Evolutionary conservation across 2,888 invertebrate species (phyloP).

Genomic region (Eustalomyia histrio): DNA sequence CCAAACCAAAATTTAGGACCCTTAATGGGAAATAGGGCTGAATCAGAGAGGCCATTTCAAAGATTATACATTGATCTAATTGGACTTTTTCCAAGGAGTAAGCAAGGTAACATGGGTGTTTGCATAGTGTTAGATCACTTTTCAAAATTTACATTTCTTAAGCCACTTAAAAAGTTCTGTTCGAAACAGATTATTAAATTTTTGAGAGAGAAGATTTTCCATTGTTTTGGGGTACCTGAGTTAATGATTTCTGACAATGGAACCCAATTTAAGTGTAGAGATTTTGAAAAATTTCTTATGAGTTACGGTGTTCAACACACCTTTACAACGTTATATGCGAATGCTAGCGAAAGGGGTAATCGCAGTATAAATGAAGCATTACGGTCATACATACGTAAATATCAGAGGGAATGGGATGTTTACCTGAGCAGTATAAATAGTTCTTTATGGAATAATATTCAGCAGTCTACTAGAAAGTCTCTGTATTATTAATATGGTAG

Average conservation of each 20-base stretch:
- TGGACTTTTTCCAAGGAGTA: slow-evolving; percentile 55
- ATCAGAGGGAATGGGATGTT: slow-evolving; percentile 37
- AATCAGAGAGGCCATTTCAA: slow-evolving; percentile 46
- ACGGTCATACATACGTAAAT: background rate
- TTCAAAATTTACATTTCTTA: slow-evolving; percentile 50
- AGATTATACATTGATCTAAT: slow-evolving; percentile 21
- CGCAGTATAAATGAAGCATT: background rate
- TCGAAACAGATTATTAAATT: slow-evolving; percentile 28
- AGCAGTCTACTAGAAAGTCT: too few species aligned
- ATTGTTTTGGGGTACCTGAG: slow-evolving; percentile 68
- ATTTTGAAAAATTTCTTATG: slow-evolving; percentile 42
- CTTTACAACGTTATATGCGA: slow-evolving; percentile 68
- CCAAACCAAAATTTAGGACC: slow-evolving; percentile 44
- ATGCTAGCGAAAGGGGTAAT: slow-evolving; percentile 47
- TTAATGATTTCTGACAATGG: slow-evolving; percentile 68
- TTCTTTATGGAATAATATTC: too few species aligned
- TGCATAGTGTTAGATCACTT: slow-evolving; percentile 52
- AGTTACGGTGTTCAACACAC: slow-evolving; percentile 55
- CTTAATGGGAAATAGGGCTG: slow-evolving; percentile 38
- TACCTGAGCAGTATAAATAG: too few species aligned
- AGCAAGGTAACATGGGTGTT: slow-evolving; percentile 38
- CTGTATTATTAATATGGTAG: too few species aligned
- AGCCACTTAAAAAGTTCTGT: slow-evolving; percentile 41
- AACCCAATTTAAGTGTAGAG: slow-evolving; percentile 59
- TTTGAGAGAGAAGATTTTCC: slow-evolving; percentile 63